Percentiles rank a stretch among this genome's conserved stretches.
These are phyloP conservation scores for Dolichoris vasculosae DNA, from an alignment of 1,140 invertebrate genomes.

Conservation along the genomic window DNA sequence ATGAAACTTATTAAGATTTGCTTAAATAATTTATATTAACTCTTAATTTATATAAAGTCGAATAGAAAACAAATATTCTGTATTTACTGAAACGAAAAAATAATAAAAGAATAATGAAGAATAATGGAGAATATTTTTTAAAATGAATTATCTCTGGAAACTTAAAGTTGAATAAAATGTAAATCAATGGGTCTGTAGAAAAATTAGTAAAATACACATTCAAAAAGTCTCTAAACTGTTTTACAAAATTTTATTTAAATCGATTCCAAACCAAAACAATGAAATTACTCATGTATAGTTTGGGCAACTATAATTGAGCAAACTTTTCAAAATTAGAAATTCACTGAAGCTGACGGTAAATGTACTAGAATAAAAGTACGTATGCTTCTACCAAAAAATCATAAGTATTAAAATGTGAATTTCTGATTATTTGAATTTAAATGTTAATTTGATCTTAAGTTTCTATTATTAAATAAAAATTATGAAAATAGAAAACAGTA, in stretches of 20 bases:
- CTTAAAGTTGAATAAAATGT: no score
- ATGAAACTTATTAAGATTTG: no score
- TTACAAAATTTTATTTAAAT: not conserved
- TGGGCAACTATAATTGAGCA: not conserved
- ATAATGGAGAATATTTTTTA: no score
- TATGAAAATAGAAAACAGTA: no score
- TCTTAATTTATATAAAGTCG: no score
- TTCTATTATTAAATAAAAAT: no score
- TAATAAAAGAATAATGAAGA: no score
- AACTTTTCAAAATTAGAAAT: slow-evolving; percentile 3
- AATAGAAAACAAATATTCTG: not conserved
- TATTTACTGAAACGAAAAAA: not conserved
- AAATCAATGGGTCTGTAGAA: no score
- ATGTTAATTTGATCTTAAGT: no score
- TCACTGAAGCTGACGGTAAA: not conserved
- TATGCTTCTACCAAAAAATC: not conserved
- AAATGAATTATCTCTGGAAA: no score
- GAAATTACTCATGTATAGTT: not conserved
- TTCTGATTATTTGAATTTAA: no score
- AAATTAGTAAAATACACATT: not conserved
- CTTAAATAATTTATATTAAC: no score
- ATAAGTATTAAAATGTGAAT: not conserved
- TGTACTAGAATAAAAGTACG: not conserved
- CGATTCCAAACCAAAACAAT: not conserved
- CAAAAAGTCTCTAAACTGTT: not conserved